A percentile compares a stretch with the other conserved stretches of the same genome.
Conservation (phyloP, 2,888 invertebrate genomes). For the Trimorus sp. region DNA sequence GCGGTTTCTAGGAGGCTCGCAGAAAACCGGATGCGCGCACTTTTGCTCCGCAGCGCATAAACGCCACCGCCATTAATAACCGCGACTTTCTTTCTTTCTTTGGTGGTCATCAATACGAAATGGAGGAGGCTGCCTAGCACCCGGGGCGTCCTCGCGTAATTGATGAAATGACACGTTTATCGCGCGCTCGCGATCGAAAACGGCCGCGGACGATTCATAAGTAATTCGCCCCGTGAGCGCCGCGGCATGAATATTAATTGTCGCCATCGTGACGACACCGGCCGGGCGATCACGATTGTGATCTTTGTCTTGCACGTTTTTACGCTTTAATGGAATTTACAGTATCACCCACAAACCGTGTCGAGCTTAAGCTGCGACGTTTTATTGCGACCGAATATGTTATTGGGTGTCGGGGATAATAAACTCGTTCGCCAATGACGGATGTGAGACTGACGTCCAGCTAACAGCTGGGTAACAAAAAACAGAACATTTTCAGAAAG, state of each 20-base stretch:
- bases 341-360: conserved; percentile 38
- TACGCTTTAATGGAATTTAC: conserved; percentile 54
- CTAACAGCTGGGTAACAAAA: no score
- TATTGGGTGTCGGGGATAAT: conserved; percentile 34
- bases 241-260: conserved; percentile 66
- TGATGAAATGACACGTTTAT: conserved; percentile 72
- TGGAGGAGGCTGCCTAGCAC: conserved; percentile 47
- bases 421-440: conserved; percentile 15
- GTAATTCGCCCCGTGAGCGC: conserved; percentile 64
- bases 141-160: conserved; percentile 67
- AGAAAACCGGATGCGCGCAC: conserved; percentile 74
- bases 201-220: conserved; percentile 59
- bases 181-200: conserved; percentile 61
- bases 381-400: conserved; percentile 43
- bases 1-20: conserved; percentile 70
- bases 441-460: no score
- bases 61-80: conserved; percentile 74
- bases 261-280: conserved; percentile 62
- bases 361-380: conserved; percentile 53
- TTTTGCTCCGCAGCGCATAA: conserved; percentile 61
- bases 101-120: conserved; percentile 46
- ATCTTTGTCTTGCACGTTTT: conserved; percentile 63
- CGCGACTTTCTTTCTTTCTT: conserved; percentile 70
- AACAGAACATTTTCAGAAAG: no score
- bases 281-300: conserved; percentile 53